phyloP scores from a whole-genome alignment of 2,113 vertebrate genomes.

The Syngnathus floridae region DNA sequence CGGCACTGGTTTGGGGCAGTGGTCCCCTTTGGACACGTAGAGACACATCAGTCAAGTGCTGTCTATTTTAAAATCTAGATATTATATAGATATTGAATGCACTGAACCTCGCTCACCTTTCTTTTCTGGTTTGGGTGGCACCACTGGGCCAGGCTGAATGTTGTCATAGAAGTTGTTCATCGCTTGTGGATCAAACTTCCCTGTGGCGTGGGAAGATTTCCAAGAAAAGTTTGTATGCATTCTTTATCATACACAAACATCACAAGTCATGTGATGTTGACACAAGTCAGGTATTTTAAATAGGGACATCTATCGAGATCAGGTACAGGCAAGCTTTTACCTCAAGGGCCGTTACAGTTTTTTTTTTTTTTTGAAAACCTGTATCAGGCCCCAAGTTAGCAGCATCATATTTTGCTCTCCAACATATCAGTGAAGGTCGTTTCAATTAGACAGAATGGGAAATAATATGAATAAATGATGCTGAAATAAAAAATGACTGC shows the following conservation, averaged over 20 bases:
- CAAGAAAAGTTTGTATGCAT: neutral
- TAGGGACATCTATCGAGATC: too few species aligned
- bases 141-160: slow-evolving; percentile 89
- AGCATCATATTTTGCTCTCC: neutral
- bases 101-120: slow-evolving; percentile 73
- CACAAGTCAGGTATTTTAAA: neutral
- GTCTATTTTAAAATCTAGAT: too few species aligned
- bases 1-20: slow-evolving; percentile 63
- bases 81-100: too few species aligned
- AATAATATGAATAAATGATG: neutral
- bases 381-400: neutral
- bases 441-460: neutral
- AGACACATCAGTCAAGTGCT: neutral
- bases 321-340: neutral
- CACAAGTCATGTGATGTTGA: neutral
- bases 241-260: too few species aligned
- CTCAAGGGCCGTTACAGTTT: too few species aligned
- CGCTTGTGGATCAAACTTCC: slow-evolving; percentile 94
- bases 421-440: neutral
- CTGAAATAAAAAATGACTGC: neutral
- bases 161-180: slow-evolving; percentile 95
- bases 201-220: slow-evolving; percentile 57
- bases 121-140: slow-evolving; percentile 85
- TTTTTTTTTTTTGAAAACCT: too few species aligned
- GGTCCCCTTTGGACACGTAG: slow-evolving; percentile 47